These are phyloP conservation scores for Darevskia mixta DNA, from an alignment of 2,797 vertebrate species.

Conservation along the genomic window DNA sequence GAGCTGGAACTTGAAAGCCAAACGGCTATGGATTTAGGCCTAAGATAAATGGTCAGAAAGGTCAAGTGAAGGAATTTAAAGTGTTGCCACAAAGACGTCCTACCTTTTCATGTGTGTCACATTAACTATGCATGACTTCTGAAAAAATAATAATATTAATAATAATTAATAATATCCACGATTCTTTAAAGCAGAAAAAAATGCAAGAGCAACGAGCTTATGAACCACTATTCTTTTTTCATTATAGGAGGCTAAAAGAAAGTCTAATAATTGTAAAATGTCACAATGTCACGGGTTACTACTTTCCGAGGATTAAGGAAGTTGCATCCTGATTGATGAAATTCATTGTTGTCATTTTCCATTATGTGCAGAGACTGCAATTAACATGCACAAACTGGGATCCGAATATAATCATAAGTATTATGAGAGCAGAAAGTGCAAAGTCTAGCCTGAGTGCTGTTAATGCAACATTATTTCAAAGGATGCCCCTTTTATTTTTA, in stretches of 20 bases:
- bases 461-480: constrained; percentile 21
- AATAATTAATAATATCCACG: constrained; percentile 23
- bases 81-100: fast-evolving
- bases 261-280: constrained; percentile 59
- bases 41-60: background rate
- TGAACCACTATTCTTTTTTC: constrained; percentile 55
- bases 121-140: constrained; percentile 37
- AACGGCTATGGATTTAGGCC: fast-evolving
- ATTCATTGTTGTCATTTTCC: constrained; percentile 45
- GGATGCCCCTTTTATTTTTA: background rate
- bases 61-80: background rate
- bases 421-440: background rate
- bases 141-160: background rate
- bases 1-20: background rate
- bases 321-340: constrained; percentile 44
- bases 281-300: constrained; percentile 49
- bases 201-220: constrained; percentile 49
- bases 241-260: constrained; percentile 58
- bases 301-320: constrained; percentile 45
- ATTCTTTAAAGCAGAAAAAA: constrained; percentile 62
- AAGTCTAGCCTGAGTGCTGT: constrained; percentile 14
- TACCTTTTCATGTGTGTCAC: background rate
- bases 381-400: background rate
- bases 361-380: constrained; percentile 22
- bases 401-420: constrained; percentile 46